These are phyloP conservation scores for Bujurquina vittata DNA, from an alignment of 2,113 vertebrate species.

Conservation along the genomic window DNA sequence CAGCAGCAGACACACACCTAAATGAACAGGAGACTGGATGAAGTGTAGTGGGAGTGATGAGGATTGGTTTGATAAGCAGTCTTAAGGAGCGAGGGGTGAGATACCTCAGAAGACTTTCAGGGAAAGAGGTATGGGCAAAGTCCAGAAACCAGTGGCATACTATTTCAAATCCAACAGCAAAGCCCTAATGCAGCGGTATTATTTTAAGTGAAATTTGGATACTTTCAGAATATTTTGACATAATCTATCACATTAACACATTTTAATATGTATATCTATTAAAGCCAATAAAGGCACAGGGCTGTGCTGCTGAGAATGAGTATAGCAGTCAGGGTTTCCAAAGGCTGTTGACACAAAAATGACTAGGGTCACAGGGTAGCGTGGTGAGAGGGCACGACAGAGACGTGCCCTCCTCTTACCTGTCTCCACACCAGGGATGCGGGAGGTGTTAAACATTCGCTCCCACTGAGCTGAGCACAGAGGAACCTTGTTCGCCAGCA, in stretches of 20 bases:
- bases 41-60: constrained; percentile 48
- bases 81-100: constrained; percentile 18
- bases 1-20: constrained; percentile 46
- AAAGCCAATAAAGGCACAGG: neutral
- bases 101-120: constrained; percentile 35
- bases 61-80: constrained; percentile 49
- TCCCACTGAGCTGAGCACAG: constrained; percentile 99
- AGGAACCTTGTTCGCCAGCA: constrained; percentile 93
- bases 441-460: constrained; percentile 94
- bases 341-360: constrained; percentile 35
- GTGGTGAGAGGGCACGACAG: constrained; percentile 37
- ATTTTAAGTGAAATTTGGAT: neutral
- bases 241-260: neutral
- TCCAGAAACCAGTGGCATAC: constrained; percentile 60
- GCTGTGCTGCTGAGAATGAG: constrained; percentile 58
- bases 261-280: neutral
- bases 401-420: constrained; percentile 83
- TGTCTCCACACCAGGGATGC: constrained; percentile 90
- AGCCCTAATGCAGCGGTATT: constrained; percentile 14
- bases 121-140: constrained; percentile 37
- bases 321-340: constrained; percentile 56
- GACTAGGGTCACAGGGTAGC: constrained; percentile 29
- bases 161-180: constrained; percentile 57
- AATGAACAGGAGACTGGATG: constrained; percentile 39
- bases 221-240: neutral